These are phyloP conservation scores for Harpagoxenus sublaevis DNA, from an alignment of 2,888 invertebrate species.

Conservation along the genomic window DNA sequence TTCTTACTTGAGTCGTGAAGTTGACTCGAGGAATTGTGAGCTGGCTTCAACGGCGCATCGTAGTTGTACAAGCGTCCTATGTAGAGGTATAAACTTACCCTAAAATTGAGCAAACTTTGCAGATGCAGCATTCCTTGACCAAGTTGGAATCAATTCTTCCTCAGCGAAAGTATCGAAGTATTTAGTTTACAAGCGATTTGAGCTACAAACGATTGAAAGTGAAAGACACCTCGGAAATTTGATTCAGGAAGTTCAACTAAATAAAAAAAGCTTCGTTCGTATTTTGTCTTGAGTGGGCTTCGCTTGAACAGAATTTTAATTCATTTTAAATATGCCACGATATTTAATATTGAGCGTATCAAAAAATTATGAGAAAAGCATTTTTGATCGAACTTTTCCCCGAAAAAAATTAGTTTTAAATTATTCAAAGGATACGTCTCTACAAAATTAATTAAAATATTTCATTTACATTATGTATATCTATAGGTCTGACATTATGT, in stretches of 20 bases:
- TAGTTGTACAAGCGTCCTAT: neutral
- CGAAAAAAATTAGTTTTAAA: neutral
- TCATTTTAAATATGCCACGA: neutral
- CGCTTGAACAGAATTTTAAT: neutral
- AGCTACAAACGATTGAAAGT: conserved; percentile 13
- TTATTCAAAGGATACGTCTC: neutral
- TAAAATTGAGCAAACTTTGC: conserved; percentile 28
- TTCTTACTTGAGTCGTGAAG: conserved; percentile 34
- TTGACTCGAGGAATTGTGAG: conserved; percentile 50
- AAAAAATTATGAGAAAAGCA: neutral
- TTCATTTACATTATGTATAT: neutral
- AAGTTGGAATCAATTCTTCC: conserved; percentile 16
- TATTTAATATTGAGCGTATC: neutral
- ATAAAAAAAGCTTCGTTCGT: neutral
- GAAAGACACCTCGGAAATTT: neutral
- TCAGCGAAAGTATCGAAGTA: neutral
- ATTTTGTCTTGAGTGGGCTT: neutral
- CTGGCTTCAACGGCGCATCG: conserved; percentile 32
- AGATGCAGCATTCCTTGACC: neutral
- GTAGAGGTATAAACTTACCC: conserved; percentile 3
- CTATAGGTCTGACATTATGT: neutral
- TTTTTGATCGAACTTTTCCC: neutral
- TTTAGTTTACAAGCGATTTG: neutral
- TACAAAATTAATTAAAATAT: neutral
- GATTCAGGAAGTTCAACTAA: neutral